A percentile compares a stretch with the other conserved stretches of the same genome.
These are phyloP conservation scores for Podabrus alpinus DNA, from an alignment of 2,888 invertebrate genomes.

Conservation along the genomic window DNA sequence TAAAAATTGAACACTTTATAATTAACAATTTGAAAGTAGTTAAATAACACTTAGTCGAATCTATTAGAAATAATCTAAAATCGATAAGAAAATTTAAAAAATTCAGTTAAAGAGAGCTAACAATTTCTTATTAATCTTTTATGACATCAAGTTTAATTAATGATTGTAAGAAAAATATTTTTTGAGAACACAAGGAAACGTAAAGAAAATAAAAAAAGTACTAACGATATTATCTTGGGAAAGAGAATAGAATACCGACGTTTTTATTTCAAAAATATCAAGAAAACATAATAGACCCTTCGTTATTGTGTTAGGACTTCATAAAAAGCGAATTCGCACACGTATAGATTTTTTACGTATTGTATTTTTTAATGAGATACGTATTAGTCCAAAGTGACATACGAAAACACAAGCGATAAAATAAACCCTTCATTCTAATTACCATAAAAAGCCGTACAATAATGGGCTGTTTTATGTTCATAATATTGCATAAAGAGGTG, in stretches of 20 bases:
- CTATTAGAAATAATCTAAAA: conserved; percentile 2
- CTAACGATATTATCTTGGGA: conserved; percentile 21
- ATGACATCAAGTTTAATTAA: conserved; percentile 23
- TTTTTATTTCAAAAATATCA: conserved; percentile 4
- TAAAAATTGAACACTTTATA: background rate
- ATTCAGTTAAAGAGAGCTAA: background rate
- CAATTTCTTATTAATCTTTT: conserved; percentile 21
- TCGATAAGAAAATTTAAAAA: conserved; percentile 1
- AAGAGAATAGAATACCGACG: conserved; percentile 8
- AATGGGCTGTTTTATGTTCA: conserved; percentile 29
- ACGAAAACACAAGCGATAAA: conserved; percentile 26
- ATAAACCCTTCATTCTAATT: conserved; percentile 32
- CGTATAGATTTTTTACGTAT: background rate
- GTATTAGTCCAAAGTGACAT: conserved; percentile 23
- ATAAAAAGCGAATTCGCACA: conserved; percentile 13
- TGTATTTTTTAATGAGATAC: conserved; percentile 18
- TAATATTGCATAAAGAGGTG: conserved; percentile 31
- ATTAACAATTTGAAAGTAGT: background rate
- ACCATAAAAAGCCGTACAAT: conserved; percentile 36
- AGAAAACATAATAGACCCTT: conserved; percentile 18
- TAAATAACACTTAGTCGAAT: background rate
- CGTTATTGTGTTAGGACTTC: conserved; percentile 9
- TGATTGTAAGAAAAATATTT: conserved; percentile 18
- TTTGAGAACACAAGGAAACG: conserved; percentile 11
- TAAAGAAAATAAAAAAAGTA: conserved; percentile 20